Evolutionary conservation across 2,113 vertebrate species (phyloP).

Genomic region (Pachyramphus minor): DNA sequence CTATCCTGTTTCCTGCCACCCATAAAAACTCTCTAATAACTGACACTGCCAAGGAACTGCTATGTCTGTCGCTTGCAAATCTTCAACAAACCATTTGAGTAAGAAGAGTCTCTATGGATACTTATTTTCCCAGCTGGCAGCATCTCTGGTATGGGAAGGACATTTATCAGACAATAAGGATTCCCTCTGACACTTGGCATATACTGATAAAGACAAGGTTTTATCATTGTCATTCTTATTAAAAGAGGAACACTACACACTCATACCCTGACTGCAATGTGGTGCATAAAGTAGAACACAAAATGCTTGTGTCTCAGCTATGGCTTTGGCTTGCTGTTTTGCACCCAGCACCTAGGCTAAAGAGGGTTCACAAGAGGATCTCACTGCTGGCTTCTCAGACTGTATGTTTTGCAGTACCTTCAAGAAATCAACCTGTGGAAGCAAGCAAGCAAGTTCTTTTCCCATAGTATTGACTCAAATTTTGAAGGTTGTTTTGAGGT

Average conservation of each 20-base stretch:
- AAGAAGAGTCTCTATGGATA: background rate
- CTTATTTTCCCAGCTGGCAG: background rate
- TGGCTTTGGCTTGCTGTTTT: background rate
- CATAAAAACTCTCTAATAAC: background rate
- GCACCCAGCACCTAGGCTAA: background rate
- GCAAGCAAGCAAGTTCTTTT: background rate
- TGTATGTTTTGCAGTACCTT: background rate
- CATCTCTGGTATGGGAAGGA: background rate
- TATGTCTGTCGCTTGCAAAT: background rate
- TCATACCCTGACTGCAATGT: background rate
- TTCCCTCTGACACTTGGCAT: background rate
- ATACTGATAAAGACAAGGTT: background rate
- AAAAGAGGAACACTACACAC: background rate
- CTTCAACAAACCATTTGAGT: background rate
- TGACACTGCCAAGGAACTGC: background rate
- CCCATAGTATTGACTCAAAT: background rate
- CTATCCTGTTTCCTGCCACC: background rate
- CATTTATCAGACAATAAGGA: fast-evolving
- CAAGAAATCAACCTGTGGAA: background rate
- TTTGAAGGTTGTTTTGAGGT: background rate
- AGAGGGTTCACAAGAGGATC: background rate
- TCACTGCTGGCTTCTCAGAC: background rate
- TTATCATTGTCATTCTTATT: background rate
- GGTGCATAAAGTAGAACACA: background rate
- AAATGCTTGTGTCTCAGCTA: background rate